Evolutionary conservation across 2,113 vertebrate species (phyloP), one percentile per base, ranked within the genome.

Genomic region (Scalopus aquaticus): DNA sequence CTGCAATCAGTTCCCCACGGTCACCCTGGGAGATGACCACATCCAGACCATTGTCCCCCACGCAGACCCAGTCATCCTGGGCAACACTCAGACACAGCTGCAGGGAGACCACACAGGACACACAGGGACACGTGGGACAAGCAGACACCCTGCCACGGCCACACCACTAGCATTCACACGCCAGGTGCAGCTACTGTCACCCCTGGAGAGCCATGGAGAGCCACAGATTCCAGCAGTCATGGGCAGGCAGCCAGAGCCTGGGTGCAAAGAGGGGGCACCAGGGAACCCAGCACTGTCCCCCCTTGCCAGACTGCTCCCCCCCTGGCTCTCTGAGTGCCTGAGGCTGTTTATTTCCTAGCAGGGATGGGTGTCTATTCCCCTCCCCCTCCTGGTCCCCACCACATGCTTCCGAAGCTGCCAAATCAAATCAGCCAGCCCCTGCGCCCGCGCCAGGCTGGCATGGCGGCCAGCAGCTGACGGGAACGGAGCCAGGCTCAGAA

Each of bases 341-440:
- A 93, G 95, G 91, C 95, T 97, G 97, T 96, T 97, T 97, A 96
- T 96, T 97, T 97, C 96, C 95, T 94, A 90, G 85, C 67, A 37
- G 51, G 62, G 72, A 85, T 92, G 97, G 96, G 96, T 94, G 90
- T 95, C 88, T 96, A 65, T 90, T 73, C 89, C 93, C 91, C 78
- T 74, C 93, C 83, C 87, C 64, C 76, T 54, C 90, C 93, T 80
- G 19, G 28, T 95, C 95, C 96, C 97, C 77, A 95, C 96, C 96
- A 96, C 96, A 90, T 6, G 84, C 93, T 97, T 96, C 94, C 44
- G 6, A 97, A 96, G 97, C 97, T 97, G 97, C 97, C 97, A 97
- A 97, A 97, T 97, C 96, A 97, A 96, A 97, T 97, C 97, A 97
- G 95, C 92, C 95, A 97, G 95, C 90, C 95, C 96, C 95, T 97